Conservation (phyloP, 1,140 invertebrate species). For the Colletes latitarsis region DNA sequence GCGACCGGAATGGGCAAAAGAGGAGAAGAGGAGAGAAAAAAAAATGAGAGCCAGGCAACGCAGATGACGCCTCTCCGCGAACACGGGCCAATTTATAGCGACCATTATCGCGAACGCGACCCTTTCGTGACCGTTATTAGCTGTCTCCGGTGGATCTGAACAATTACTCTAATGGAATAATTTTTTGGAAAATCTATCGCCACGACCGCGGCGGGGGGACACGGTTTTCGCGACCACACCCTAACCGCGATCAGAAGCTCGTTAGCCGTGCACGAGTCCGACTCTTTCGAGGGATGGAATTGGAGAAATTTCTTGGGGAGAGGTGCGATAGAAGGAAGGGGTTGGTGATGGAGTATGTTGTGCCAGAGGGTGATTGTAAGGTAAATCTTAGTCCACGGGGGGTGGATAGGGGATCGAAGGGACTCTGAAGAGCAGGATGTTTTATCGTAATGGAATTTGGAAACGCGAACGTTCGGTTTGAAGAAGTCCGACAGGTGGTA, state of each 20-base stretch:
- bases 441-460: background rate
- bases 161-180: conserved; percentile 78
- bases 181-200: conserved; percentile 67
- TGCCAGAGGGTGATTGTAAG: background rate
- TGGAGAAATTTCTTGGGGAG: conserved; percentile 7
- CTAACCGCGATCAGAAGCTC: conserved; percentile 31
- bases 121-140: conserved; percentile 74
- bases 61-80: conserved; percentile 69
- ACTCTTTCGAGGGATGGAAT: background rate
- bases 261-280: conserved; percentile 12
- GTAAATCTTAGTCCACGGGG: conserved; percentile 7
- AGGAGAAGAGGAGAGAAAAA: background rate
- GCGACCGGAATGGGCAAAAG: background rate
- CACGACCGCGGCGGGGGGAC: conserved; percentile 13
- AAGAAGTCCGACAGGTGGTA: too few species aligned
- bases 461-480: too few species aligned
- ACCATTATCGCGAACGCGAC: conserved; percentile 66
- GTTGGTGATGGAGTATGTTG: background rate
- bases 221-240: conserved; percentile 44
- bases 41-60: background rate
- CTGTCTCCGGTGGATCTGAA: conserved; percentile 54
- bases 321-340: conserved; percentile 9
- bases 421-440: background rate
- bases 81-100: conserved; percentile 69
- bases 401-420: background rate